A percentile compares a stretch with the other conserved stretches of the same genome.
These are phyloP conservation scores for Neomorphus geoffroyi DNA, from an alignment of 2,797 vertebrate genomes.

Conservation along the genomic window DNA sequence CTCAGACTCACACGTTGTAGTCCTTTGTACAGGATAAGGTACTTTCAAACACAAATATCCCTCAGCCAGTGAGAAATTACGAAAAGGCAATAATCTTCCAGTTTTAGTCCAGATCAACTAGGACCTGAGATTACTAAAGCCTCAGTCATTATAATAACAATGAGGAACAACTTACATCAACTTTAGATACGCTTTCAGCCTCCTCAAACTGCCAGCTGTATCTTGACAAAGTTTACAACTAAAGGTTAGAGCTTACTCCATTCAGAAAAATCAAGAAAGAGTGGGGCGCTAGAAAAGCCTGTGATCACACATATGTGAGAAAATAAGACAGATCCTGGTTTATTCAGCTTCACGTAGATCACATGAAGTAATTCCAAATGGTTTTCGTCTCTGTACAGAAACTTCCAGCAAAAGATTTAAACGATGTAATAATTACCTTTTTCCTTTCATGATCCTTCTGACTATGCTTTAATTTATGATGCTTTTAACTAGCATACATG, in stretches of 20 bases:
- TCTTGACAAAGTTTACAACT: background rate
- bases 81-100: background rate
- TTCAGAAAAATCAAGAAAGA: background rate
- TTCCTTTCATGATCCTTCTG: conserved; percentile 42
- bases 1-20: background rate
- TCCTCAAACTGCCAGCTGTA: background rate
- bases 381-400: conserved; percentile 43
- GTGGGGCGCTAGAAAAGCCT: background rate
- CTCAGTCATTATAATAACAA: background rate
- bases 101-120: background rate
- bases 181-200: background rate
- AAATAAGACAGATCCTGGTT: background rate
- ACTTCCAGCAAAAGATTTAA: conserved; percentile 42
- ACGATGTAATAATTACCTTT: conserved; percentile 43
- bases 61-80: background rate
- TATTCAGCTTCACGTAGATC: background rate
- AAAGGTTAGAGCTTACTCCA: background rate
- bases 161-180: background rate
- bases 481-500: conserved; percentile 40
- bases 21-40: background rate
- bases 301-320: background rate
- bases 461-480: conserved; percentile 48
- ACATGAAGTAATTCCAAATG: background rate
- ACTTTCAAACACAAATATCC: background rate
- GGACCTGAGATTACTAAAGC: background rate